Conservation (phyloP, 2,113 vertebrate genomes). For the Electrona antarctica region DNA sequence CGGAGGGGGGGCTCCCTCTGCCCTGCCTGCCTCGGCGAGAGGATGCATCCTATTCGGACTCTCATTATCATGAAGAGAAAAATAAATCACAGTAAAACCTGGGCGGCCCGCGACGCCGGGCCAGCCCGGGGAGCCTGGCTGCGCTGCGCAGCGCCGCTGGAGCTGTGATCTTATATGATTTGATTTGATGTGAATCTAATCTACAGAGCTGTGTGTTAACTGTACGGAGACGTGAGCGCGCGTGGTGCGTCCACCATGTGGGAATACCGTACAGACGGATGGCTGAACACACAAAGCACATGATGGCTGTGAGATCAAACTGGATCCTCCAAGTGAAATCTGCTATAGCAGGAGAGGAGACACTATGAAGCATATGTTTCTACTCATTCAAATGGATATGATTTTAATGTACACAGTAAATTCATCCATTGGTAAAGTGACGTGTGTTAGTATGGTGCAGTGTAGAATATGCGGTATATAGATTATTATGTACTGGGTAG, state of each 20-base stretch:
- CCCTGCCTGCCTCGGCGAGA: conserved; percentile 24
- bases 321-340: conserved; percentile 41
- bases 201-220: conserved; percentile 36
- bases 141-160: neutral
- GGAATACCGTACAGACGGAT: conserved; percentile 12
- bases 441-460: no score
- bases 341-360: conserved; percentile 7
- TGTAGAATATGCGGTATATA: no score
- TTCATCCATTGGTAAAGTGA: no score
- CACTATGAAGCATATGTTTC: neutral
- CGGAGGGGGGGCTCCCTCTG: conserved; percentile 26
- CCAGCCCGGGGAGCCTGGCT: conserved; percentile 38
- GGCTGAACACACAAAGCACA: conserved; percentile 15
- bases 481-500: no score
- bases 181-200: conserved; percentile 47
- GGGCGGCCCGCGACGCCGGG: conserved; percentile 25
- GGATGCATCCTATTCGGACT: conserved; percentile 43
- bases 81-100: conserved; percentile 48
- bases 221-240: conserved; percentile 15
- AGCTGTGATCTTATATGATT: neutral
- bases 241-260: conserved; percentile 12
- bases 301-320: neutral
- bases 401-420: no score
- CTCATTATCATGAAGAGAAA: conserved; percentile 57
- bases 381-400: no score